phyloP scores from a whole-genome alignment of 2,888 invertebrate genomes.

The Lasius fuliginosus region DNA sequence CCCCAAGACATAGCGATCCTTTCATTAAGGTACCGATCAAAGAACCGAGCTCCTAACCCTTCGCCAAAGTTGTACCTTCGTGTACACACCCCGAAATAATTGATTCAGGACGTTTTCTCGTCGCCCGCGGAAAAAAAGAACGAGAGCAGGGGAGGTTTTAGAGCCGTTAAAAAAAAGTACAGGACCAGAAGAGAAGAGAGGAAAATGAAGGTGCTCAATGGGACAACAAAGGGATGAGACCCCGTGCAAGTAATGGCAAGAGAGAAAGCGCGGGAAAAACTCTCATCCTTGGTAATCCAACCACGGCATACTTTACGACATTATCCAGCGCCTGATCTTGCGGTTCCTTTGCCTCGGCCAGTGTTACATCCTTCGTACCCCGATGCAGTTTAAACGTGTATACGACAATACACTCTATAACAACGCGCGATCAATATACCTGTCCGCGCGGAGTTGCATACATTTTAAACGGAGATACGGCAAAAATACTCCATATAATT shows the following conservation, averaged over 20 bases:
- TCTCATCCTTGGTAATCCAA: conserved; percentile 4
- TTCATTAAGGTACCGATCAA: conserved; percentile 71
- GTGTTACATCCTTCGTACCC: neutral
- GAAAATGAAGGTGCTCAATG: neutral
- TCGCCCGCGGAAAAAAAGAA: neutral
- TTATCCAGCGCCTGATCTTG: conserved; percentile 35
- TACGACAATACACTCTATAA: neutral
- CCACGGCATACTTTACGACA: conserved; percentile 25
- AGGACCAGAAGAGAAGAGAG: neutral
- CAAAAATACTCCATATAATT: neutral
- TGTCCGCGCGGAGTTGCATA: neutral
- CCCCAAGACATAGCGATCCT: conserved; percentile 63
- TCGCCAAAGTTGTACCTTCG: conserved; percentile 30
- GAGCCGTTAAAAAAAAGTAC: neutral
- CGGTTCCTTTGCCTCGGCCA: conserved; percentile 20
- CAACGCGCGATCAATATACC: neutral
- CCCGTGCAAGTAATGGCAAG: neutral
- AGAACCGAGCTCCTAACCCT: conserved; percentile 56
- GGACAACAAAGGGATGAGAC: conserved; percentile 28
- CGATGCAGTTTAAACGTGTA: neutral
- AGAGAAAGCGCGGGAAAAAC: conserved; percentile 1
- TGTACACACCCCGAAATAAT: neutral
- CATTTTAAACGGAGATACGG: neutral
- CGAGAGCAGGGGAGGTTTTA: neutral
- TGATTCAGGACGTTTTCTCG: neutral